Evolutionary conservation across 2,888 invertebrate species (phyloP).

Genomic region (Anoncus sp.): DNA sequence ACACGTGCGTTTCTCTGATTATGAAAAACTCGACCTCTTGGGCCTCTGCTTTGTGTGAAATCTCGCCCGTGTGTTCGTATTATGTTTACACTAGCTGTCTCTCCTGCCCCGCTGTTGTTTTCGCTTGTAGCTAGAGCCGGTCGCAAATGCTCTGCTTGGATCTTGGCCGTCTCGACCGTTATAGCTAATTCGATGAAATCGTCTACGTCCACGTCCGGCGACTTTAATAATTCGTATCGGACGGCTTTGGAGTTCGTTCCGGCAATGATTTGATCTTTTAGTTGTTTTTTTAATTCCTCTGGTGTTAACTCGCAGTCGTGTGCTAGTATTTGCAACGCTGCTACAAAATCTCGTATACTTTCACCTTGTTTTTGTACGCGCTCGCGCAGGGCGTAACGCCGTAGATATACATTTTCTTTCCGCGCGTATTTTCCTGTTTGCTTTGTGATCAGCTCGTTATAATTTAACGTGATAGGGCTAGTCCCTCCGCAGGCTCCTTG

Average conservation of each 20-base stretch:
- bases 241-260: conserved; percentile 28
- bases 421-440: too few species aligned
- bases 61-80: too few species aligned
- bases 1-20: too few species aligned
- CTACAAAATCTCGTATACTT: background rate
- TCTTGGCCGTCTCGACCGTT: conserved; percentile 26
- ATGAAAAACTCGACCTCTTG: too few species aligned
- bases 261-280: conserved; percentile 32
- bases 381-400: background rate
- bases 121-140: background rate
- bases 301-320: background rate
- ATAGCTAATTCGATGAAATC: background rate
- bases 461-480: background rate
- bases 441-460: too few species aligned
- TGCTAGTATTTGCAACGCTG: too few species aligned
- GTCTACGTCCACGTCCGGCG: conserved; percentile 10
- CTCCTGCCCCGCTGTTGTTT: background rate
- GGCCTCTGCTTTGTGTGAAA: too few species aligned
- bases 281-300: conserved; percentile 7
- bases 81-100: too few species aligned
- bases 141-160: background rate
- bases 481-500: background rate
- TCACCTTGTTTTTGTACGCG: background rate
- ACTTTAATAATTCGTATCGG: conserved; percentile 35
- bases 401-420: conserved; percentile 1